Evolutionary conservation across 2,113 vertebrate genomes (phyloP).

Genomic region (Oceanites oceanicus): DNA sequence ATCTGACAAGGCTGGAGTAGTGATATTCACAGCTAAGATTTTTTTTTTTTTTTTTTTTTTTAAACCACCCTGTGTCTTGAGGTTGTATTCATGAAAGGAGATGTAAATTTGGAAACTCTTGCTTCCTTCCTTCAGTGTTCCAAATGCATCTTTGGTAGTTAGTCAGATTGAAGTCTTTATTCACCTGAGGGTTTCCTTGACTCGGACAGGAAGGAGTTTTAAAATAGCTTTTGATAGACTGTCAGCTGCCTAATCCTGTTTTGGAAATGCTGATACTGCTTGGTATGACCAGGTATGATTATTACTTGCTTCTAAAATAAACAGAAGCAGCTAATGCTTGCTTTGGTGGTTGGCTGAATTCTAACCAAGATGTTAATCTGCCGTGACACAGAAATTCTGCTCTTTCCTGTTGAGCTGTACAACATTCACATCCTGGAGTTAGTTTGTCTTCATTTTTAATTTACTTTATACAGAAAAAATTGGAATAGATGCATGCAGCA

Average conservation of each 20-base stretch:
- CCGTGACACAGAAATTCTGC: background rate
- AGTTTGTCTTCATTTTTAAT: background rate
- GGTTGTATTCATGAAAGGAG: background rate
- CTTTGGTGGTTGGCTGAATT: background rate
- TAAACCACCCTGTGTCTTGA: background rate
- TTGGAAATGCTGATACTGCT: background rate
- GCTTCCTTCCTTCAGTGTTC: background rate
- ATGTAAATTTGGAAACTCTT: background rate
- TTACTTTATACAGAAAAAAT: background rate
- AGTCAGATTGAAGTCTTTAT: background rate
- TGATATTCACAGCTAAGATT: background rate
- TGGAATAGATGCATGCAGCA: background rate
- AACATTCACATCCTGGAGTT: background rate
- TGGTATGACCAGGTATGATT: background rate
- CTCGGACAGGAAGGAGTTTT: background rate
- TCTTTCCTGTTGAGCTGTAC: background rate
- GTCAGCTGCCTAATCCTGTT: conserved; percentile 4
- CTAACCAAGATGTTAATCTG: background rate
- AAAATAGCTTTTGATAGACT: background rate
- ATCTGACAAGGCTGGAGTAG: background rate
- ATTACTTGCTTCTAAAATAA: background rate
- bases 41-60: background rate
- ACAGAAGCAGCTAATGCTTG: background rate
- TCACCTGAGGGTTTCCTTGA: background rate
- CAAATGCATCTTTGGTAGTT: background rate